phyloP scores from a whole-genome alignment of 1,140 invertebrate species.

The Aphelinus certus region DNA sequence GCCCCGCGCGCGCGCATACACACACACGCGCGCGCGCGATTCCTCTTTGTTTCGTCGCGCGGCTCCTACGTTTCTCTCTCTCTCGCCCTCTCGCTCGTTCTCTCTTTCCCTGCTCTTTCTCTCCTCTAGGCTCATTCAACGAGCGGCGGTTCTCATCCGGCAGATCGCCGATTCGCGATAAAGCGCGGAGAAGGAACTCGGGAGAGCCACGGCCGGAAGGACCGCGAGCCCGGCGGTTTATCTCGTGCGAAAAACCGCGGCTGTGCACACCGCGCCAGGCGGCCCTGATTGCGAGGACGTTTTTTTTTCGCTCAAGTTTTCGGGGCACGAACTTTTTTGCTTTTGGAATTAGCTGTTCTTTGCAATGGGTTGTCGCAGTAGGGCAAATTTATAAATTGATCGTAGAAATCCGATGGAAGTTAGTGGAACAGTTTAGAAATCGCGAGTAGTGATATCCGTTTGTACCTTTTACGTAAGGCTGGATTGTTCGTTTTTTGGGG shows the following conservation, averaged over 20 bases:
- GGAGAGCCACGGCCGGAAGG: constrained; percentile 13
- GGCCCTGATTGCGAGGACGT: not conserved
- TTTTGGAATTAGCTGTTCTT: not conserved
- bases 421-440: constrained; percentile 5
- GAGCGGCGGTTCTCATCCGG: constrained; percentile 34
- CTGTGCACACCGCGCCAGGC: too few species aligned
- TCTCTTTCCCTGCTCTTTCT: constrained; percentile 13
- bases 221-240: constrained; percentile 7
- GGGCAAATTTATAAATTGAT: constrained; percentile 10
- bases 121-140: constrained; percentile 8
- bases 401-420: constrained; percentile 7
- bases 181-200: not conserved
- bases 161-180: constrained; percentile 33
- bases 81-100: not conserved
- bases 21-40: not conserved
- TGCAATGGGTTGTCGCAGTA: too few species aligned
- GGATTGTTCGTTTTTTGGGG: not conserved
- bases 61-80: not conserved
- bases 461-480: constrained; percentile 20
- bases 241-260: constrained; percentile 19
- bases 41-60: constrained; percentile 24
- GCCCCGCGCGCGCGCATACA: not conserved
- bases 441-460: not conserved
- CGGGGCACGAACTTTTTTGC: not conserved
- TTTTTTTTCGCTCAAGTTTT: not conserved